Conservation (phyloP, 2,888 invertebrate species). For the Cyrtodaria siliqua region DNA sequence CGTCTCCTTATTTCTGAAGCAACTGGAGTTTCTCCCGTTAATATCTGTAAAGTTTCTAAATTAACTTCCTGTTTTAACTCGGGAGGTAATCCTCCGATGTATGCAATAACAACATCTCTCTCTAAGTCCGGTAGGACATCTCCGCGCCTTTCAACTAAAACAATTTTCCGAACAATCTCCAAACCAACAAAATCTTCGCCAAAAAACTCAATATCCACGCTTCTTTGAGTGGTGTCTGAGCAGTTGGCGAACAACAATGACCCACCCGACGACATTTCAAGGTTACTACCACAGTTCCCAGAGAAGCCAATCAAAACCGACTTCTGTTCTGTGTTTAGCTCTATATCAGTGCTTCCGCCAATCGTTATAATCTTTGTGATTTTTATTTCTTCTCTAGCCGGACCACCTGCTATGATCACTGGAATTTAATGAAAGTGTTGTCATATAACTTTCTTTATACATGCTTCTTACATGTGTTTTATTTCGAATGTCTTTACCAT, state of each 20-base stretch:
- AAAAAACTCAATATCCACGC: conserved; percentile 39
- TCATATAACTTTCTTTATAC: too few species aligned
- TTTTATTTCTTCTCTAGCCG: neutral
- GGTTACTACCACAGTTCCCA: conserved; percentile 33
- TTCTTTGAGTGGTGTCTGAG: neutral
- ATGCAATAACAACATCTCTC: conserved; percentile 38
- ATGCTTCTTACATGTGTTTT: too few species aligned
- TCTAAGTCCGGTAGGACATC: conserved; percentile 44
- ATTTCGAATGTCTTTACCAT: too few species aligned
- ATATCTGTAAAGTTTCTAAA: conserved; percentile 17
- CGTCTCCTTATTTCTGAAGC: conserved; percentile 4
- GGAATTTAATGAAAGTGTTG: neutral
- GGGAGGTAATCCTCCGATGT: conserved; percentile 47
- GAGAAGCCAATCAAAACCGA: conserved; percentile 29
- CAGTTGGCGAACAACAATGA: conserved; percentile 42
- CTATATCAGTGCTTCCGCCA: conserved; percentile 31
- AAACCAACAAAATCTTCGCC: conserved; percentile 38
- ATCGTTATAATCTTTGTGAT: conserved; percentile 37
- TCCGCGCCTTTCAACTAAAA: conserved; percentile 38
- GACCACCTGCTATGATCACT: conserved; percentile 10
- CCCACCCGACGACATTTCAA: conserved; percentile 36
- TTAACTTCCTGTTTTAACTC: conserved; percentile 22
- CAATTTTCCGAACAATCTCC: conserved; percentile 41
- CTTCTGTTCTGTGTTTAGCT: conserved; percentile 26
- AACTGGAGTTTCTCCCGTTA: conserved; percentile 15